Conservation (phyloP, 2,113 vertebrate species). For the Fulmarus glacialis region DNA sequence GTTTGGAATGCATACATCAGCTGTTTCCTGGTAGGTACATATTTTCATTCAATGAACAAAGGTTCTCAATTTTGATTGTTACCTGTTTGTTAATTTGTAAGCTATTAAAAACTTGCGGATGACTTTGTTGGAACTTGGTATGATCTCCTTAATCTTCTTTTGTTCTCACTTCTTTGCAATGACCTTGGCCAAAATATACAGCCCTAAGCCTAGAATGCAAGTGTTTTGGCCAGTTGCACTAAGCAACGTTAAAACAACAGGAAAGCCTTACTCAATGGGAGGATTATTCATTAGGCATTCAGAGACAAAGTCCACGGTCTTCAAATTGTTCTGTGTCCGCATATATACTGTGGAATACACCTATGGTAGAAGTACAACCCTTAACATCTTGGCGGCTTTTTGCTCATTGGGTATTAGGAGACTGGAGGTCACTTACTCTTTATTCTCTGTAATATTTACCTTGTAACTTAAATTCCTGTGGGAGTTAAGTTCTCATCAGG, state of each 20-base stretch:
- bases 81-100: not conserved
- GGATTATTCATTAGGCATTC: not conserved
- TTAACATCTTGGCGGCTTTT: not conserved
- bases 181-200: not conserved
- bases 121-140: not conserved
- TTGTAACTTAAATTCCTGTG: constrained; percentile 6
- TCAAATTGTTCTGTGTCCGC: not conserved
- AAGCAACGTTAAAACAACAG: not conserved
- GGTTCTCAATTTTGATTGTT: not conserved
- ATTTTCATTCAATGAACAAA: not conserved
- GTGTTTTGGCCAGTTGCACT: not conserved
- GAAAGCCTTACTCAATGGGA: not conserved
- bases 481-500: not conserved
- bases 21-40: rapidly evolving
- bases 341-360: not conserved
- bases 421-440: not conserved
- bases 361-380: not conserved
- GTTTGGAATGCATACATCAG: rapidly evolving
- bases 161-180: not conserved
- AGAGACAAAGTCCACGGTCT: not conserved
- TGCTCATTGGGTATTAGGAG: not conserved
- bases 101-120: not conserved
- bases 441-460: not conserved
- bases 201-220: not conserved
- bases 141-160: not conserved